Conservation (phyloP, 2,797 vertebrate genomes). For the Danio tinwini region DNA sequence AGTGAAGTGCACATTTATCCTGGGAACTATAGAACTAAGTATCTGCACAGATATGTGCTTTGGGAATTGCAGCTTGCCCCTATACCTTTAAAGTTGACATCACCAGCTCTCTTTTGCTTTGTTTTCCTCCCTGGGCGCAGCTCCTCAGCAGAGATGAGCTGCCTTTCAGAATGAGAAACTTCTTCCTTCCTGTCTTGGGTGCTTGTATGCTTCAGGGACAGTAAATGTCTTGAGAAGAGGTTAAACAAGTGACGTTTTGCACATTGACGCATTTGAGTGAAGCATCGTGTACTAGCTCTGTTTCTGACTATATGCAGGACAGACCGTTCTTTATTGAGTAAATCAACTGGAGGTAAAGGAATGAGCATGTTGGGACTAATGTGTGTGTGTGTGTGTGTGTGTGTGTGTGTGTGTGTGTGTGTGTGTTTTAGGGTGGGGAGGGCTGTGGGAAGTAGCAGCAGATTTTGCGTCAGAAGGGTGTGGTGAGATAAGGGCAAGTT, state of each 20-base stretch:
- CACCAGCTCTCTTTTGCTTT: conserved; percentile 28
- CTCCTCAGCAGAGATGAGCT: conserved; percentile 28
- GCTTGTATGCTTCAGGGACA: conserved; percentile 26
- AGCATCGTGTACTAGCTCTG: neutral
- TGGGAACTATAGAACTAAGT: conserved; percentile 16
- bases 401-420: conserved; percentile 13
- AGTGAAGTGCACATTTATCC: neutral
- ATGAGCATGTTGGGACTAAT: conserved; percentile 2
- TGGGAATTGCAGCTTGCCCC: conserved; percentile 38
- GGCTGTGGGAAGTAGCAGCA: conserved; percentile 67
- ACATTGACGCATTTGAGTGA: neutral
- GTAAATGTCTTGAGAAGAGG: conserved; percentile 22
- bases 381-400: conserved; percentile 12
- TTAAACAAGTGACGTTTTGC: conserved; percentile 8
- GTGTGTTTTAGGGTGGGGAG: conserved; percentile 63
- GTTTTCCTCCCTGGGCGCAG: conserved; percentile 7
- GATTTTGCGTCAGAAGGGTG: conserved; percentile 77
- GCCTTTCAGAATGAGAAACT: conserved; percentile 4
- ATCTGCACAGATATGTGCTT: conserved; percentile 42
- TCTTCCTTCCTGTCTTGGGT: conserved; percentile 52
- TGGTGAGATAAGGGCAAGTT: conserved; percentile 77
- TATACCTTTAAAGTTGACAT: conserved; percentile 45
- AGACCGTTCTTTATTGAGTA: neutral
- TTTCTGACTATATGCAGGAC: neutral
- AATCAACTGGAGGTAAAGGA: conserved; percentile 5